Conservation (phyloP, 2,797 vertebrate genomes). For the Mus minutoides region DNA sequence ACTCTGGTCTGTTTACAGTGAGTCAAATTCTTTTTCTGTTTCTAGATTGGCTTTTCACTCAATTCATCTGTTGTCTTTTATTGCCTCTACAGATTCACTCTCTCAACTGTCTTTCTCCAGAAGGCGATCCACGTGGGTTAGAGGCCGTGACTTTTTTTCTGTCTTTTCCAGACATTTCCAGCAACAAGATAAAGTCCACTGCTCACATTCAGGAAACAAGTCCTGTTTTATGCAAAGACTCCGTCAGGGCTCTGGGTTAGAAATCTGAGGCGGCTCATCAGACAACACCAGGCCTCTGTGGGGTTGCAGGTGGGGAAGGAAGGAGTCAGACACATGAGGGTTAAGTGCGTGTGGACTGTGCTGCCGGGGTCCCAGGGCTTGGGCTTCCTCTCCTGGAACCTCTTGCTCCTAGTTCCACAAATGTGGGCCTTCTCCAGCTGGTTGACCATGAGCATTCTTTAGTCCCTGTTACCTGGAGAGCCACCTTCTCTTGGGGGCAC, state of each 20-base stretch:
- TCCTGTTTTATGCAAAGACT: neutral
- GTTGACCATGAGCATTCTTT: neutral
- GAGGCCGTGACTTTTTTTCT: neutral
- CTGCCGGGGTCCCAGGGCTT: neutral
- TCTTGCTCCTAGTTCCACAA: neutral
- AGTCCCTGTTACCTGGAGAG: neutral
- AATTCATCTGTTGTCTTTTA: neutral
- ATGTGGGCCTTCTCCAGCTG: neutral
- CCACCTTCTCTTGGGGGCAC: neutral
- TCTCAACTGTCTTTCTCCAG: neutral
- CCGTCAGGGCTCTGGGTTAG: neutral
- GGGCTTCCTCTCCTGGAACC: neutral
- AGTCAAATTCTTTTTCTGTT: constrained; percentile 4
- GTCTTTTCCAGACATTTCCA: neutral
- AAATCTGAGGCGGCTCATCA: accelerated
- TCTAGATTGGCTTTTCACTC: neutral
- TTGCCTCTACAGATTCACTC: neutral
- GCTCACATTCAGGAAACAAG: neutral
- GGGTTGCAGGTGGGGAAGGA: neutral
- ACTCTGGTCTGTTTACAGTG: neutral
- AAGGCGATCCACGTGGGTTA: neutral
- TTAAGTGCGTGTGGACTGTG: neutral
- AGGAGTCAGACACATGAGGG: accelerated
- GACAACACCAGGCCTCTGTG: neutral
- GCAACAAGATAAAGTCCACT: neutral